Conservation (phyloP, 2,113 vertebrate species). For the Gallinago jamesoni region DNA sequence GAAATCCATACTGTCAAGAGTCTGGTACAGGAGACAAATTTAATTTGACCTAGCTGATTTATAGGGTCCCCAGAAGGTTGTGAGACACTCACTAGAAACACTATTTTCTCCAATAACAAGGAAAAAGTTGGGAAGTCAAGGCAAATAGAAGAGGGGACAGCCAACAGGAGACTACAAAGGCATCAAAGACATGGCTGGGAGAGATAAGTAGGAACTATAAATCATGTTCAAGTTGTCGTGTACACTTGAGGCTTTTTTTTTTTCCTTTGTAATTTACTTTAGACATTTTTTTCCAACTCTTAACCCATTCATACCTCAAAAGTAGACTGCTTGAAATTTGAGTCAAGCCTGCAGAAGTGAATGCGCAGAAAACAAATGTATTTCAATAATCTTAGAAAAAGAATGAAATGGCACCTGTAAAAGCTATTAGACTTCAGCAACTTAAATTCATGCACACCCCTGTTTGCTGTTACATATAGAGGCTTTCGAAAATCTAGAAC, state of each 20-base stretch:
- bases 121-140: background rate
- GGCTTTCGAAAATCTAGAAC: background rate
- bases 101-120: background rate
- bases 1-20: background rate
- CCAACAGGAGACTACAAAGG: background rate
- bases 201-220: background rate
- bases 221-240: background rate
- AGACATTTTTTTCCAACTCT: background rate
- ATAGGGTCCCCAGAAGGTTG: background rate
- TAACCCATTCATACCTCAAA: background rate
- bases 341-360: background rate
- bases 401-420: background rate
- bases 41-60: background rate
- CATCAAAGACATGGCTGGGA: background rate
- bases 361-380: fast-evolving
- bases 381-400: background rate
- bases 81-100: background rate
- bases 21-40: background rate
- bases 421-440: background rate
- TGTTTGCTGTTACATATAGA: background rate
- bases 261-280: background rate
- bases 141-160: background rate
- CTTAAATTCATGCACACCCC: background rate
- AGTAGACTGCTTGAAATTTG: background rate
- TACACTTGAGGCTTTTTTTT: too few relatives aligned